These are phyloP conservation scores for Hydraecia micacea DNA, from an alignment of 2,888 invertebrate genomes.

Conservation along the genomic window DNA sequence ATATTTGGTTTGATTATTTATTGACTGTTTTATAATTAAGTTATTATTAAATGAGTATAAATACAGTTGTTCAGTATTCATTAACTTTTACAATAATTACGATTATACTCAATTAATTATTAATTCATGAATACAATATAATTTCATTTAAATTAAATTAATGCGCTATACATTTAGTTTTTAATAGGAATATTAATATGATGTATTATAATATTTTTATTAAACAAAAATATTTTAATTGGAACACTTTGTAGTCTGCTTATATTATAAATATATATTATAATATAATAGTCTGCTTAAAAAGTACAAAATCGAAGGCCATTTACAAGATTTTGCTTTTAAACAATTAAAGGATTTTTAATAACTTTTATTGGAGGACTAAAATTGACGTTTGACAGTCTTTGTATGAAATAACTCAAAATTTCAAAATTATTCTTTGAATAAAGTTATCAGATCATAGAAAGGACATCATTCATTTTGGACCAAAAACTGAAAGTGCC, in stretches of 20 bases:
- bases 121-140: background rate
- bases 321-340: background rate
- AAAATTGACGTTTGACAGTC: no score
- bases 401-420: no score
- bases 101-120: background rate
- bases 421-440: no score
- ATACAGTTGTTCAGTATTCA: background rate
- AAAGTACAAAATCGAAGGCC: background rate
- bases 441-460: no score
- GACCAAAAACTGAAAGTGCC: no score
- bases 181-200: background rate
- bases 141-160: background rate
- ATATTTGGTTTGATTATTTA: background rate
- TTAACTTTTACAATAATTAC: background rate
- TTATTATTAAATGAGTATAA: no score
- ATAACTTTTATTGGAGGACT: no score
- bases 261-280: no score
- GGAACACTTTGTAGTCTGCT: background rate
- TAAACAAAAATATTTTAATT: background rate
- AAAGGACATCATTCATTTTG: no score
- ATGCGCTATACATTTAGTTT: background rate
- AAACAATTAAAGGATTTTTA: background rate
- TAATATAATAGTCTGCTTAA: no score
- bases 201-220: background rate
- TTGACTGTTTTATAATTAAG: no score